Evolutionary conservation across 2,888 invertebrate genomes (phyloP).

Genomic region (Cyaniris semiargus): DNA sequence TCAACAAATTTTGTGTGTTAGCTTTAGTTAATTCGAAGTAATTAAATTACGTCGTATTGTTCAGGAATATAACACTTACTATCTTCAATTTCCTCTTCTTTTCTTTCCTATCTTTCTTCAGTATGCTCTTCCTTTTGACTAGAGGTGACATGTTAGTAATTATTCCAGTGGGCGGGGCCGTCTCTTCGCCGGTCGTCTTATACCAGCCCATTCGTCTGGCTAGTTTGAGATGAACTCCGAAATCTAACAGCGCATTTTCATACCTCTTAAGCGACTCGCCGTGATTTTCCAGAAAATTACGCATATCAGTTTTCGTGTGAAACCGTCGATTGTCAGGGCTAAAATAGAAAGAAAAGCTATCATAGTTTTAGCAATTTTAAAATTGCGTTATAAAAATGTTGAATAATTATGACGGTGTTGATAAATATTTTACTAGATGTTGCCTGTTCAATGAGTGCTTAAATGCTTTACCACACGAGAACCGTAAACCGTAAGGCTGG

Average conservation of each 20-base stretch:
- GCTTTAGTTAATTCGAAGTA: no score
- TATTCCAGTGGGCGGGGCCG: slow-evolving; percentile 48
- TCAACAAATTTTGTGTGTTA: no score
- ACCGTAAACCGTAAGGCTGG: no score
- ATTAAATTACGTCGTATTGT: no score
- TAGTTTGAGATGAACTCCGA: slow-evolving; percentile 70
- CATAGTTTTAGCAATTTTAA: not conserved
- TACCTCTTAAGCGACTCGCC: slow-evolving; percentile 50
- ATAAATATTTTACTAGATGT: no score
- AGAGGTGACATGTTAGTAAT: slow-evolving; percentile 54
- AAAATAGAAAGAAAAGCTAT: slow-evolving; percentile 37
- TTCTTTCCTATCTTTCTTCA: slow-evolving; percentile 44
- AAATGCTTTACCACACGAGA: no score
- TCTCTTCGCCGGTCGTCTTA: slow-evolving; percentile 47
- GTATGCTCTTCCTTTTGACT: slow-evolving; percentile 54
- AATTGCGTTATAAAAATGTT: no score
- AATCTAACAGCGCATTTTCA: slow-evolving; percentile 62
- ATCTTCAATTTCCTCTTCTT: slow-evolving; percentile 35
- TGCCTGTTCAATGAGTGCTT: no score
- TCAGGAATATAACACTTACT: not conserved
- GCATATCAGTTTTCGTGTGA: slow-evolving; percentile 72
- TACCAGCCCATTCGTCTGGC: slow-evolving; percentile 72
- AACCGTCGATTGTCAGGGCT: slow-evolving; percentile 68
- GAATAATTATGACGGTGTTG: no score
- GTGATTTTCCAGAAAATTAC: slow-evolving; percentile 56